Conservation (phyloP, 2,797 vertebrate species). For the Alauda arvensis region DNA sequence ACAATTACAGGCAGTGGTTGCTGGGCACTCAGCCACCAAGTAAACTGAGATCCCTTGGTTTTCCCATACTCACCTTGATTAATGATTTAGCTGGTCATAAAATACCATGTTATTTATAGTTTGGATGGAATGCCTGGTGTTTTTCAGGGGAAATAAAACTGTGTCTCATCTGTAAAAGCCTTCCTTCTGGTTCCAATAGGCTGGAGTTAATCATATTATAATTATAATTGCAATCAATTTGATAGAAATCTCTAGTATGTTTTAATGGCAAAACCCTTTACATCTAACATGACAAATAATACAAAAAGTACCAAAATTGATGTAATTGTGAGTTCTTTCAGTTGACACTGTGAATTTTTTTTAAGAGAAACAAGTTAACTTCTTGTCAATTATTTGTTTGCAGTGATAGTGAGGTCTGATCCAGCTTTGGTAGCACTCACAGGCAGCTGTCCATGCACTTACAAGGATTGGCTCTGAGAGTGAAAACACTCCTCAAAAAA, state of each 20-base stretch:
- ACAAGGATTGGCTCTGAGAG: background rate
- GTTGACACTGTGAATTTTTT: background rate
- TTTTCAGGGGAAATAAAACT: conserved; percentile 64
- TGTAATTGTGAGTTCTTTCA: background rate
- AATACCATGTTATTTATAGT: conserved; percentile 66
- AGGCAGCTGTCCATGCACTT: background rate
- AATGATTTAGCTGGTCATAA: conserved; percentile 72
- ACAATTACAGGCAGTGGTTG: conserved; percentile 59
- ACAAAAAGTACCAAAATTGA: background rate
- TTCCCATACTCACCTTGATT: conserved; percentile 70
- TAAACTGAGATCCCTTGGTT: conserved; percentile 67
- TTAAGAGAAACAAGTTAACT: background rate
- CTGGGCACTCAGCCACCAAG: conserved; percentile 69
- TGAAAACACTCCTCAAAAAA: background rate
- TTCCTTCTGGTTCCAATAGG: background rate
- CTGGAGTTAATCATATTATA: background rate
- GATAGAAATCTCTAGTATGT: background rate
- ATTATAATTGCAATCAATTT: background rate
- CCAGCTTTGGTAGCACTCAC: background rate
- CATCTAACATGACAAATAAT: background rate
- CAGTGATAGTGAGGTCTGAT: background rate
- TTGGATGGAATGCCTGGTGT: conserved; percentile 59
- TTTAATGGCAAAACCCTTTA: background rate
- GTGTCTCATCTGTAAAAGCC: conserved; percentile 20
- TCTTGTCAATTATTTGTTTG: background rate